These are phyloP conservation scores for Chelonia mydas DNA, from an alignment of 2,797 vertebrate genomes.

Conservation along the genomic window DNA sequence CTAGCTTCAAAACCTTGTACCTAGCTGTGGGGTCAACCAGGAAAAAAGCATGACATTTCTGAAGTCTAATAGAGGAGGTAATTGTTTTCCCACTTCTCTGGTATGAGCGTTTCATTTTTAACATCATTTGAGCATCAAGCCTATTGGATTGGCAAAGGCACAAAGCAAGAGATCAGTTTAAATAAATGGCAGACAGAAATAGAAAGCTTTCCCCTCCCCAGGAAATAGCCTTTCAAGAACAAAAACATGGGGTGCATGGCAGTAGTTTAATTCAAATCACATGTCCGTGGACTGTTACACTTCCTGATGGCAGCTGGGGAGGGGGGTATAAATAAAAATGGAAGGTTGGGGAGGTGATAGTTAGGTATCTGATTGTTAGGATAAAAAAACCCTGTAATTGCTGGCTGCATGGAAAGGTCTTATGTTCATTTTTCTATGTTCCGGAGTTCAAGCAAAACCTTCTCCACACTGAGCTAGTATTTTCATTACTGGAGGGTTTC, in stretches of 20 bases:
- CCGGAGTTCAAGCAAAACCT: neutral
- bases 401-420: neutral
- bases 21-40: neutral
- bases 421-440: neutral
- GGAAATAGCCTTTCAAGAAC: neutral
- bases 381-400: neutral
- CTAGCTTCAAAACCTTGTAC: neutral
- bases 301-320: neutral
- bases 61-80: neutral
- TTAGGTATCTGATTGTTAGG: neutral
- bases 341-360: neutral
- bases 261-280: neutral
- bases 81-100: slow-evolving; percentile 50
- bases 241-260: neutral
- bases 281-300: neutral
- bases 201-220: neutral
- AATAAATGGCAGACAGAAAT: neutral
- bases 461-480: neutral
- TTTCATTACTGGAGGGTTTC: neutral
- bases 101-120: slow-evolving; percentile 62
- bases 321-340: neutral
- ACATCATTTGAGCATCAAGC: slow-evolving; percentile 47
- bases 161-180: slow-evolving; percentile 21
- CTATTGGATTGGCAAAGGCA: slow-evolving; percentile 52
- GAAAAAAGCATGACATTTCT: neutral